A percentile compares a stretch with the other conserved stretches of the same genome.
phyloP scores from a whole-genome alignment of 2,888 invertebrate genomes.

The Hesperia comma region DNA sequence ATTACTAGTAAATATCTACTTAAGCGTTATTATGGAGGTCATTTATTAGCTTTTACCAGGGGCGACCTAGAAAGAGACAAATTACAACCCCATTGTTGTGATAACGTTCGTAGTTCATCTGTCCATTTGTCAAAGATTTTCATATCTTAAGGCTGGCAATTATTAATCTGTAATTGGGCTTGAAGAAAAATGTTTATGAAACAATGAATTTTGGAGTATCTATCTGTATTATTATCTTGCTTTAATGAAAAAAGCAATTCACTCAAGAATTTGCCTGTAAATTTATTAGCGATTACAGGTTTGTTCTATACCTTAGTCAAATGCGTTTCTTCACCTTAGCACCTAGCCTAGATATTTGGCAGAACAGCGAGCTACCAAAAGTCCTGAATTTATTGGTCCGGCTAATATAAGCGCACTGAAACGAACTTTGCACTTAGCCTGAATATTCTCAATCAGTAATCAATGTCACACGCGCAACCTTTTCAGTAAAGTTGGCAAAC shows the following conservation, averaged over 20 bases:
- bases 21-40: slow-evolving; percentile 14
- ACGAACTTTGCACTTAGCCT: background rate
- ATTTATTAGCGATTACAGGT: too few relatives aligned
- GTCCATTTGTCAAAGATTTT: slow-evolving; percentile 2
- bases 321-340: too few relatives aligned
- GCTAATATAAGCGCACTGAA: too few relatives aligned
- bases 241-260: too few relatives aligned
- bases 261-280: too few relatives aligned
- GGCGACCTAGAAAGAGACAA: slow-evolving; percentile 1
- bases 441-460: background rate
- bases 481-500: background rate
- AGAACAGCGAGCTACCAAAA: too few relatives aligned
- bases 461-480: background rate
- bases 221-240: too few relatives aligned
- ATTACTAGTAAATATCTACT: background rate
- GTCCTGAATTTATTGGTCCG: too few relatives aligned
- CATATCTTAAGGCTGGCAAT: background rate
- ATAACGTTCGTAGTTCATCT: slow-evolving; percentile 4
- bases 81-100: slow-evolving; percentile 4
- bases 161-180: background rate
- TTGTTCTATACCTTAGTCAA: too few relatives aligned
- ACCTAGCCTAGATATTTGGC: too few relatives aligned
- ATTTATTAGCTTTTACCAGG: slow-evolving; percentile 20
- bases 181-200: background rate
- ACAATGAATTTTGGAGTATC: too few relatives aligned